Conservation (phyloP, 1,140 invertebrate genomes). For the Cecropterus lyciades region DNA sequence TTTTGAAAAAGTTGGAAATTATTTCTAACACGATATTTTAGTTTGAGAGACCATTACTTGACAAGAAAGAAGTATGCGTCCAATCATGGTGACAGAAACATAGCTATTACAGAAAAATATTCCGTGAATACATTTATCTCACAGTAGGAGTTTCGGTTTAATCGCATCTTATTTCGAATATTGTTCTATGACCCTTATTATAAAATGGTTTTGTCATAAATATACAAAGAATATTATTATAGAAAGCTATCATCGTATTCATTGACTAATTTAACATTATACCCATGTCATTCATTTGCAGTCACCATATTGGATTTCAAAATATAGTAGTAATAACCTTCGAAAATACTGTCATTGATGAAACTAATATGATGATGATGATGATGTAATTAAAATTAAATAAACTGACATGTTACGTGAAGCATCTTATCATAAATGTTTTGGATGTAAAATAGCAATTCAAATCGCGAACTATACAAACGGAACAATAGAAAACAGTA, state of each 20-base stretch:
- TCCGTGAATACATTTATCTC: slow-evolving; percentile 42
- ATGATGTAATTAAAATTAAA: too few species aligned
- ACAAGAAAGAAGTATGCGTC: slow-evolving; percentile 12
- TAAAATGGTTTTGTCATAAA: slow-evolving; percentile 8
- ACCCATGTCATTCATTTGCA: too few species aligned
- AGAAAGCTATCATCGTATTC: not conserved
- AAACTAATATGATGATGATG: too few species aligned
- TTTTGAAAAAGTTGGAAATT: slow-evolving; percentile 1
- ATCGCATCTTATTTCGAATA: slow-evolving; percentile 37
- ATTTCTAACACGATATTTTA: not conserved
- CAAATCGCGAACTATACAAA: slow-evolving; percentile 1
- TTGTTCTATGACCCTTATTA: slow-evolving; percentile 19
- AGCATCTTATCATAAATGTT: not conserved
- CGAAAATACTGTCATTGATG: too few species aligned
- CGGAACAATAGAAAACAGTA: slow-evolving; percentile 52
- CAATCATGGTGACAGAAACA: slow-evolving; percentile 13
- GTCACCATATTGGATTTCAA: too few species aligned
- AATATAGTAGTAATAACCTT: too few species aligned
- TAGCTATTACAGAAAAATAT: slow-evolving; percentile 39
- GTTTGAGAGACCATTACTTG: slow-evolving; percentile 2
- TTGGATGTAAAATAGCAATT: slow-evolving; percentile 10
- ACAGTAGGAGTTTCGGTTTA: slow-evolving; percentile 38
- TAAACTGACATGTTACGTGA: not conserved
- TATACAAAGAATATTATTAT: slow-evolving; percentile 31
- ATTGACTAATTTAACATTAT: not conserved